These are phyloP conservation scores for Fistularia tabacaria DNA, from an alignment of 2,797 vertebrate genomes.

Conservation along the genomic window DNA sequence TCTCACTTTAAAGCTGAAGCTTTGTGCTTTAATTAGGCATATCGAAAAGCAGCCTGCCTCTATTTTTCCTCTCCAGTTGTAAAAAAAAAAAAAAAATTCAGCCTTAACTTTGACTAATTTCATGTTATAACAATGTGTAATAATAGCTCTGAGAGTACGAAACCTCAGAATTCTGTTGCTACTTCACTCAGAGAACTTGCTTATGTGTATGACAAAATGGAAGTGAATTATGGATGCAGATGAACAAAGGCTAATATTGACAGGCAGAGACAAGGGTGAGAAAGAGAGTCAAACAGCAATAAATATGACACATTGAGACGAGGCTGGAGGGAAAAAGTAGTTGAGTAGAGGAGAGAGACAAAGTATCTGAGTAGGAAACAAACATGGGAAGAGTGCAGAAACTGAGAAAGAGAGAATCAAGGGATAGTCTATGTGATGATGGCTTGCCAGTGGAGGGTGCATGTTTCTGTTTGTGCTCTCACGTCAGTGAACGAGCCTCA, in stretches of 20 bases:
- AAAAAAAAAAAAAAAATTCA: constrained; percentile 4
- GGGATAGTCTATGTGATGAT: constrained; percentile 9
- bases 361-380: constrained; percentile 16
- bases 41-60: not conserved
- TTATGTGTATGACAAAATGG: constrained; percentile 9
- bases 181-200: not conserved
- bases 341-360: constrained; percentile 33
- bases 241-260: constrained; percentile 50
- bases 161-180: no score
- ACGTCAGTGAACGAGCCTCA: constrained; percentile 51
- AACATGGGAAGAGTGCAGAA: constrained; percentile 21
- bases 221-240: constrained; percentile 34
- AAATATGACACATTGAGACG: constrained; percentile 19
- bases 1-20: constrained; percentile 12
- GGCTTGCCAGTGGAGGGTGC: constrained; percentile 37
- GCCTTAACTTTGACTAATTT: not conserved
- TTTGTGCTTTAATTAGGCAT: constrained; percentile 20
- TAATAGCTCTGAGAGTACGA: no score
- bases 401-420: constrained; percentile 14
- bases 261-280: constrained; percentile 18
- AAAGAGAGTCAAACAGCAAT: constrained; percentile 33
- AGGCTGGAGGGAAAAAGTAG: constrained; percentile 34
- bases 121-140: no score
- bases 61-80: constrained; percentile 8
- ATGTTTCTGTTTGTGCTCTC: constrained; percentile 64